phyloP scores from a whole-genome alignment of 2,797 vertebrate genomes.

The Takifugu rubripes region DNA sequence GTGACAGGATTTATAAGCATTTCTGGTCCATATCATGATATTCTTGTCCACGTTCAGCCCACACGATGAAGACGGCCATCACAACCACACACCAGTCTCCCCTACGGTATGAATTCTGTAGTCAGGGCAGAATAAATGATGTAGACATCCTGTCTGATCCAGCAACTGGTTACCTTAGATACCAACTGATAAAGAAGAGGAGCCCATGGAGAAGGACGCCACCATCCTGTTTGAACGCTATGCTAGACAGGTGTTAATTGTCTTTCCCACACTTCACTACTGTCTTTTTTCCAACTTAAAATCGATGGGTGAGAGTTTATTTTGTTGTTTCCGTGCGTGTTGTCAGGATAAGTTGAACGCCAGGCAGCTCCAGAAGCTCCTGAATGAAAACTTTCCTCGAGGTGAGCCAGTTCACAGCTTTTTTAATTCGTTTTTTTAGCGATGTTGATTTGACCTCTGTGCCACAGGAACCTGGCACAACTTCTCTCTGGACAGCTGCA shows the following conservation, averaged over 20 bases:
- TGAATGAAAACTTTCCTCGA: conserved; percentile 43
- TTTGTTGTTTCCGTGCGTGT: background rate
- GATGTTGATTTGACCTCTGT: background rate
- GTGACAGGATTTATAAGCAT: too few relatives aligned
- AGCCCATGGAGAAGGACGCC: background rate
- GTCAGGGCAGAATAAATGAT: background rate
- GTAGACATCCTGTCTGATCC: background rate
- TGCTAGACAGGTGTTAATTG: conserved; percentile 37
- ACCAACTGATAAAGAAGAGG: background rate
- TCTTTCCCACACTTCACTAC: background rate
- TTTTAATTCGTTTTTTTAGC: background rate
- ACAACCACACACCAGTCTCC: conserved; percentile 3
- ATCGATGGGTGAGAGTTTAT: background rate
- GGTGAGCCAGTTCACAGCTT: conserved; percentile 20
- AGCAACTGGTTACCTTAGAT: background rate
- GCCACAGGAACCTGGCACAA: conserved; percentile 15
- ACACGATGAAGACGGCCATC: conserved; percentile 7
- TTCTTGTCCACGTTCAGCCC: conserved; percentile 25
- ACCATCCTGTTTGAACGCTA: conserved; percentile 28
- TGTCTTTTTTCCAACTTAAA: background rate
- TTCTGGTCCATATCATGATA: background rate
- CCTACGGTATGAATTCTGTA: conserved; percentile 24
- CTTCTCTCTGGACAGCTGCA: conserved; percentile 39
- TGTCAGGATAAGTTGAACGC: conserved; percentile 35
- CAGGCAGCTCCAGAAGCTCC: conserved; percentile 43